phyloP scores from a whole-genome alignment of 2,888 invertebrate species.

The Cantharis rustica region DNA sequence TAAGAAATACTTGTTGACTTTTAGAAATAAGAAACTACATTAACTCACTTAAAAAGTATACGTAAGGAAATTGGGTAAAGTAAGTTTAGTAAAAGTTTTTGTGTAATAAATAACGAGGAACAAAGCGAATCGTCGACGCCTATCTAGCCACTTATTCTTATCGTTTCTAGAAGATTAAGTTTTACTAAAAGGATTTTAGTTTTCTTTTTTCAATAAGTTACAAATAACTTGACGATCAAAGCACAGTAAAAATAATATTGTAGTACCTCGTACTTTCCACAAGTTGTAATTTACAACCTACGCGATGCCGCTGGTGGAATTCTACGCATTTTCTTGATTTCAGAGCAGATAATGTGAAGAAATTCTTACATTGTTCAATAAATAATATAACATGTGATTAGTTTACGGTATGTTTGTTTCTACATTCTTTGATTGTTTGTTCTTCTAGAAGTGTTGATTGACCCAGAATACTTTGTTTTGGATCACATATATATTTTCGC shows the following conservation, averaged over 20 bases:
- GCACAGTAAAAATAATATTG: background rate
- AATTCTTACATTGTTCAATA: background rate
- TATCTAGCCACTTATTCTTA: conserved; percentile 15
- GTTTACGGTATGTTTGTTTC: background rate
- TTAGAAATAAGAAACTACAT: conserved; percentile 5
- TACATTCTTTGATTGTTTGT: background rate
- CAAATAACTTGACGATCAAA: conserved; percentile 2
- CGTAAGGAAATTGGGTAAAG: conserved; percentile 4
- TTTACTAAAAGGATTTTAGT: conserved; percentile 16
- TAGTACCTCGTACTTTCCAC: background rate
- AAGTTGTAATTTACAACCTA: background rate
- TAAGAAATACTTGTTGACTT: conserved; percentile 7
- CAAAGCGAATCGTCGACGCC: background rate
- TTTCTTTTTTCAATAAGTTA: conserved; percentile 15
- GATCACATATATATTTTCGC: background rate
- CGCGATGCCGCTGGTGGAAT: background rate
- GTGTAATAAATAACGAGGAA: conserved; percentile 11
- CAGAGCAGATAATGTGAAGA: background rate
- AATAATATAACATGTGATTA: background rate
- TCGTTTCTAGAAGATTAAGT: conserved; percentile 22
- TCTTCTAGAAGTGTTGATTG: conserved; percentile 5
- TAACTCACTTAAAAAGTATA: conserved; percentile 5
- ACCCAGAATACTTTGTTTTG: background rate
- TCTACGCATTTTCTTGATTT: background rate
- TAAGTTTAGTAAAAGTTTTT: conserved; percentile 4